Evolutionary conservation across 2,797 vertebrate genomes (phyloP).

Genomic region (Macropodus opercularis): DNA sequence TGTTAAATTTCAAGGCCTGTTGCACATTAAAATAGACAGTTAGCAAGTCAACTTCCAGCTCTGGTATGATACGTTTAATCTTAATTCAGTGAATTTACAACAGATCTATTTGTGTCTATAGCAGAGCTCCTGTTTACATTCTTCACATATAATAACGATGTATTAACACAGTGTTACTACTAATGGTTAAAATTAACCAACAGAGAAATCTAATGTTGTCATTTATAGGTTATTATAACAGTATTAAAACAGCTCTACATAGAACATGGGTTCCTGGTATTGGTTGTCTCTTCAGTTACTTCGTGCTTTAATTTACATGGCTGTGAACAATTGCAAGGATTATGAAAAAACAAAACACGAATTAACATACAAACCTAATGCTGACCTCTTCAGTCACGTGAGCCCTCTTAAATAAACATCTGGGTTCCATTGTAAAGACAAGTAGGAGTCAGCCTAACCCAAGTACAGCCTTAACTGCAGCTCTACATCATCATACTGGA

Average conservation of each 20-base stretch:
- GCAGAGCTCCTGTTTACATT: background rate
- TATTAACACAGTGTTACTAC: background rate
- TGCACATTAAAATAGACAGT: slow-evolving; percentile 37
- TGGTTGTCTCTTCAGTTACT: too few relatives aligned
- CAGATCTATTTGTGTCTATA: background rate
- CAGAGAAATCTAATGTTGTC: background rate
- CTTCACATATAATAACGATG: background rate
- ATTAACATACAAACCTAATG: background rate
- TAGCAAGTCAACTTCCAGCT: slow-evolving; percentile 16
- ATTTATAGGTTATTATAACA: background rate
- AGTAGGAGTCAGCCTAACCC: slow-evolving; percentile 23
- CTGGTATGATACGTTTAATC: slow-evolving; percentile 8
- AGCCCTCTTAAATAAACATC: slow-evolving; percentile 25
- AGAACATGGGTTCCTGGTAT: background rate
- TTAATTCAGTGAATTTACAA: background rate
- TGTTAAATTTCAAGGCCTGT: slow-evolving; percentile 56
- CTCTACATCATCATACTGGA: slow-evolving; percentile 8
- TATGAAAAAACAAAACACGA: background rate
- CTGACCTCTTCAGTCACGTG: slow-evolving; percentile 18
- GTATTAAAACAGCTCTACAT: background rate
- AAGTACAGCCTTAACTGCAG: slow-evolving; percentile 3
- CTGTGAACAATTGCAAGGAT: too few relatives aligned
- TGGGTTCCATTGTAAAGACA: slow-evolving; percentile 29
- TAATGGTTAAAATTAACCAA: slow-evolving; percentile 12
- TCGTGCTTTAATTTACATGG: background rate